Evolutionary conservation across 2,113 vertebrate species (phyloP), one percentile per base, ranked within the genome.

Genomic region (Steatornis caripensis): DNA sequence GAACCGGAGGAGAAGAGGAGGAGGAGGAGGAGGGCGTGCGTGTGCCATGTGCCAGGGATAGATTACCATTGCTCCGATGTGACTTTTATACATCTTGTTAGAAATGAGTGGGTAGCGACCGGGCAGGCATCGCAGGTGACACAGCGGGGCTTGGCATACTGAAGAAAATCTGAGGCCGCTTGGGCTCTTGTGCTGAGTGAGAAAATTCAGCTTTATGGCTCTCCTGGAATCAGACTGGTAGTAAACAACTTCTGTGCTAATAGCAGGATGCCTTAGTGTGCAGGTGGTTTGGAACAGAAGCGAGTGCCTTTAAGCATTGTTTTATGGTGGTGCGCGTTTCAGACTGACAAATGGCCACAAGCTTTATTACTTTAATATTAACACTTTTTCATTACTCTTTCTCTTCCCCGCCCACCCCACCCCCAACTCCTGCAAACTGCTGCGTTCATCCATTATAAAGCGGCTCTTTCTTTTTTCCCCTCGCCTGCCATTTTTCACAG

Each of bases 161-260:
- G 4, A 78, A 54, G 55, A 84, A 92, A 77, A 86, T 41, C 71
- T 34, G 34, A 49, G 86, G 77, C 46, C 30, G 39, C 51, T 10
- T 51, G 60, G 68, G 34, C 29, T 90, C 7, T 39, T 70, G 27
- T 30, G 43, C 57, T 6, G 23, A 84, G 89, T 66, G 60, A 71
- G 49, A 66, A 81, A 92, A 78, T 8, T 45, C 46, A 55, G 51
- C 45, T 95, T 94, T 82, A 57, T 82, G 74, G n/a, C 61, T 94
- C 84, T 89, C 57, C 69, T 89, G 93, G 91, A 87, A 84, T 55
- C 51, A 94, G 87, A 78, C 53, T 84, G 91, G 77, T 84, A 87
- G 93, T 96, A 96, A 96, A 96, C 94, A 97, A 89, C 93, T 94
- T 96, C 92, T 95, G 94, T 91, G 95, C 94, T 94, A 84, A 69